Base-by-base conservation (phyloP, 2,888 invertebrate genomes). In the Timandra comae region DNA sequence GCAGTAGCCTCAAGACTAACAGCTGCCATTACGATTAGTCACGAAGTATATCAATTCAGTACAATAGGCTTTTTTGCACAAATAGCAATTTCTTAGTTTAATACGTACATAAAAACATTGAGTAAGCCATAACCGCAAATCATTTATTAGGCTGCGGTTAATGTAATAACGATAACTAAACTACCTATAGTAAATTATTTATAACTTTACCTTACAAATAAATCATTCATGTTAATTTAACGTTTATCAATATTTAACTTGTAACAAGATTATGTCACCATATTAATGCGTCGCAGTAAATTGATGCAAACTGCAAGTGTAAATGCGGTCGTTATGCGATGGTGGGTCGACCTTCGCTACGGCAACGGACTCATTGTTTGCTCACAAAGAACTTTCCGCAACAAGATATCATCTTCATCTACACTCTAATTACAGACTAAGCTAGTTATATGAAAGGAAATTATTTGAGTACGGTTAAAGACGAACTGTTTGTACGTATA, bases 311-410 rank as follows among this genome's bases (percentile, higher is more conserved):
- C 16, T 16, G 16, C 16, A 16, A 16, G 16, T 16, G 16, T 61
- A 62, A 72, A 72, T 74, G 73, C 74, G 68, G 62, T 66, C 71
- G 73, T 81, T 77, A 77, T 75, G 75, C 78, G 63, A 66, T 53
- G 73, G 47, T 72, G 68, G 62, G 51, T 66, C 73, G 79, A 64
- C 85, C 85, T 85, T 82, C 81, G 76, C 71, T 68, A 76, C 79
- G 73, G 74, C 66, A 69, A 74, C 70, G 66, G 69, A 57, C 58
- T 70, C 67, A 80, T 82, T 82, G 78, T 80, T 48, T 56, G 54
- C 43, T 43, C 71, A 80, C 80, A 82, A 81, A 78, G 78, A 67
- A 63, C 72, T 72, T 71, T 74, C 67, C 63, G 81, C 72, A 82
- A 85, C 73, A 67, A 70, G 78, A 84, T 78, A 77, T 63, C 62